A percentile compares a stretch with the other conserved stretches of the same genome.
phyloP scores from a whole-genome alignment of 2,888 invertebrate species.

The Mythimna pallens region DNA sequence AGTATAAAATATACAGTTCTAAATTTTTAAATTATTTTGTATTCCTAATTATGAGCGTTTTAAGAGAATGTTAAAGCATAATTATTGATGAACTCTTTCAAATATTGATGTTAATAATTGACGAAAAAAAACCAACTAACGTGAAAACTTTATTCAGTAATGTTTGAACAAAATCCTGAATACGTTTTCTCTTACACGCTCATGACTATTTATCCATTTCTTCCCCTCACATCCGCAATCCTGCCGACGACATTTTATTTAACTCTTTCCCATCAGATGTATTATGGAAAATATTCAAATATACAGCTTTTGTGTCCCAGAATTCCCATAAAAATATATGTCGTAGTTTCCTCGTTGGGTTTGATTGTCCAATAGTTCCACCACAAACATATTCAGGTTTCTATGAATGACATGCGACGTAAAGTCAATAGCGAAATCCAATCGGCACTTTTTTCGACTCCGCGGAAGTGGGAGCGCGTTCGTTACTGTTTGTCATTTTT shows the following conservation, averaged over 20 bases:
- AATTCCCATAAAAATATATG: slow-evolving; percentile 24
- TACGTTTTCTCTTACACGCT: not conserved
- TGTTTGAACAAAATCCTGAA: slow-evolving; percentile 2
- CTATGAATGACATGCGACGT: slow-evolving; percentile 55
- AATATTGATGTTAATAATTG: not conserved
- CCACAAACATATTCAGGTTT: slow-evolving; percentile 28
- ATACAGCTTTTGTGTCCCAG: slow-evolving; percentile 4
- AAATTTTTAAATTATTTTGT: no score
- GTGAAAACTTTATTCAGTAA: not conserved
- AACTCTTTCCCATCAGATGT: slow-evolving; percentile 12
- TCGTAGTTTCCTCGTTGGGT: slow-evolving; percentile 15
- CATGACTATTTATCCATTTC: slow-evolving; percentile 18
- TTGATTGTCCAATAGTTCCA: slow-evolving; percentile 23
- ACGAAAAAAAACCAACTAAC: not conserved
- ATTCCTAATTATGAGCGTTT: no score
- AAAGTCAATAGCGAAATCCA: slow-evolving; percentile 61
- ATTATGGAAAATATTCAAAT: slow-evolving; percentile 33
- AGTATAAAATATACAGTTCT: no score
- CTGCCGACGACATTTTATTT: slow-evolving; percentile 43
- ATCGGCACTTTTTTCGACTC: slow-evolving; percentile 56
- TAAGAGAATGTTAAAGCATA: not conserved
- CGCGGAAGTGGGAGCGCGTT: slow-evolving; percentile 50
- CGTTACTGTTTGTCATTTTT: slow-evolving; percentile 57
- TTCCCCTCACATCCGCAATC: slow-evolving; percentile 22
- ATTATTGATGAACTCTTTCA: not conserved